These are phyloP conservation scores for Neodiprion virginianus DNA, from an alignment of 1,140 invertebrate genomes.

Conservation along the genomic window DNA sequence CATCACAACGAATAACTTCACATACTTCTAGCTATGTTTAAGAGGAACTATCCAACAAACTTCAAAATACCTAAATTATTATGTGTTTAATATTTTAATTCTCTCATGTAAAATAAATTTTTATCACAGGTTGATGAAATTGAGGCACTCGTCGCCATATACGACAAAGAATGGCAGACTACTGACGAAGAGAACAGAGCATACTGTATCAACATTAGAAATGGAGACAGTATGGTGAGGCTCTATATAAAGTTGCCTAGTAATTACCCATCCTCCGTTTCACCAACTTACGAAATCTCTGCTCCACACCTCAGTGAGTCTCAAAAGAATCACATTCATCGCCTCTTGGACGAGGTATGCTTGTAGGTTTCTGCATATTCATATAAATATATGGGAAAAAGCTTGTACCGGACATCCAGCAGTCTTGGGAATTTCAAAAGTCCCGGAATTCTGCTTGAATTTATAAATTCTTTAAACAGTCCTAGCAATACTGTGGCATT, in stretches of 20 bases:
- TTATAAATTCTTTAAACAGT: too few relatives aligned
- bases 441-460: too few relatives aligned
- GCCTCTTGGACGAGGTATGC: conserved; percentile 70
- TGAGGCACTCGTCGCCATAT: conserved; percentile 78
- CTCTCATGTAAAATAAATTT: too few relatives aligned
- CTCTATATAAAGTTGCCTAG: conserved; percentile 67
- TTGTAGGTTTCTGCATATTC: conserved; percentile 63
- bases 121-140: conserved; percentile 71
- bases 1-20: too few relatives aligned
- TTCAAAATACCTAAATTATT: too few relatives aligned
- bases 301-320: conserved; percentile 72
- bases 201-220: conserved; percentile 66
- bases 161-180: conserved; percentile 72
- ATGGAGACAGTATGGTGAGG: conserved; percentile 59
- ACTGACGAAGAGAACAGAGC: conserved; percentile 65
- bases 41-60: too few relatives aligned
- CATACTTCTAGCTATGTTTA: too few relatives aligned
- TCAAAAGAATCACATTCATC: conserved; percentile 65
- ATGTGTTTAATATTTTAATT: too few relatives aligned
- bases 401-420: too few relatives aligned
- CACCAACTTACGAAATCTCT: conserved; percentile 75
- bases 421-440: too few relatives aligned
- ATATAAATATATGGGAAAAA: too few relatives aligned
- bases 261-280: conserved; percentile 70
- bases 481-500: too few relatives aligned